Evolutionary conservation across 1,140 invertebrate species (phyloP), one percentile per base, ranked within the genome.

Genomic region (Achroia grisella): DNA sequence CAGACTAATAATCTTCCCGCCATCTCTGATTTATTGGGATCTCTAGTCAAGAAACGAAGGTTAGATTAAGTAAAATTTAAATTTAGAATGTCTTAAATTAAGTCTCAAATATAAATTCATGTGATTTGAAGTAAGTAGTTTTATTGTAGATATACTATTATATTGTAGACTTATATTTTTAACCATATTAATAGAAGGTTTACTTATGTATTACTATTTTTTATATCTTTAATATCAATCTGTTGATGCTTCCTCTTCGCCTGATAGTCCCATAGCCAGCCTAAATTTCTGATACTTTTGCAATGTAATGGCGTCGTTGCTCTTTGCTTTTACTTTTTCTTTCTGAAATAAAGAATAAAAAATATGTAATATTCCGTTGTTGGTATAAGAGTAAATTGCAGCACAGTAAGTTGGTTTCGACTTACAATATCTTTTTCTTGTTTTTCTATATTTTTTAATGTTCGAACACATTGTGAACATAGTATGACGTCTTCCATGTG

Each of bases 1-100:
- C 90, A 92, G 62, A 92, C 91, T 0, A 92, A 88, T 74, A 92
- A 90, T 75, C 80, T 94, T 41, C 92, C 92, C 12, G 90, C 91
- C 17, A 93, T 94, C 62, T 93, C 92, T 1, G 93, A 94, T 82
- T 87, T 95, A 64, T 85, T 94, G 44, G 91, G 91, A 44, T 91
- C 91, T 0, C 75, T 93, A 30, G 90, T 93, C 11, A 93, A 93
- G 71, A 93, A 93, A 62, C 78, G 91, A 52, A 83, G 91, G 39
- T 77, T 92, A 8, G 92, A 93, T 13, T 87, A 71, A 14, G n/a
- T 31, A 8, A 31, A 31, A 39, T 27, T n/a, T 17, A 32, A 46
- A 36, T 32, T 17, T 46, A 32, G n/a, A 12, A 31, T 45, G 28
- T 37, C 14, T 13, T 45, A 45, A 27, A 8, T 12, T 32, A 33